Percentiles rank a stretch among this genome's conserved stretches.
These are phyloP conservation scores for Lochmaea capreae DNA, from an alignment of 2,888 invertebrate species.

Conservation along the genomic window DNA sequence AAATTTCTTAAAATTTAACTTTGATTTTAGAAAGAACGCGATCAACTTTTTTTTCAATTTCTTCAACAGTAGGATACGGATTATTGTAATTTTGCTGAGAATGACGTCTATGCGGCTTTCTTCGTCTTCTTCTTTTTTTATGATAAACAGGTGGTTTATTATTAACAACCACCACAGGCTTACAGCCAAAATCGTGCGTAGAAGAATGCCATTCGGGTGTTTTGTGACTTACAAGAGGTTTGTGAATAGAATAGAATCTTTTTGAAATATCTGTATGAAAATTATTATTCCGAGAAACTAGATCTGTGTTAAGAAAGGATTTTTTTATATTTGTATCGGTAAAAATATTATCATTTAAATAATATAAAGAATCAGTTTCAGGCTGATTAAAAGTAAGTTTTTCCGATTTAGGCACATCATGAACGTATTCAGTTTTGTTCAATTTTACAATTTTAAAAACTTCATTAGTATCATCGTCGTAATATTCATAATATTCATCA, in stretches of 20 bases:
- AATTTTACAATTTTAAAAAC: background rate
- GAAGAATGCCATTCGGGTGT: background rate
- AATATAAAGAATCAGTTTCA: conserved; percentile 4
- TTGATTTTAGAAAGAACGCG: conserved; percentile 18
- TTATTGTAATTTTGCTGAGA: background rate
- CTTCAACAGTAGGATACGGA: conserved; percentile 7
- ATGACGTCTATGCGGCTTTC: background rate
- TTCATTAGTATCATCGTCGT: conserved; percentile 21
- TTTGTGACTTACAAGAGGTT: background rate
- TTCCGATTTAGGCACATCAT: conserved; percentile 10
- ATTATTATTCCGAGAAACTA: background rate
- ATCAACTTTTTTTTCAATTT: conserved; percentile 30
- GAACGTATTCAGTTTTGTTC: background rate
- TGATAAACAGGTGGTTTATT: conserved; percentile 13
- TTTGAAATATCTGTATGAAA: background rate
- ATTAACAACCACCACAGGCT: conserved; percentile 26
- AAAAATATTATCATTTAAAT: background rate
- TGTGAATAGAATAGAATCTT: background rate
- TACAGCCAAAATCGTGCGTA: conserved; percentile 10
- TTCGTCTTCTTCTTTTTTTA: conserved; percentile 13
- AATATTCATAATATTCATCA: conserved; percentile 33
- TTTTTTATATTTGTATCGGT: background rate
- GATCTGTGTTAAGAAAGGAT: too few species aligned
- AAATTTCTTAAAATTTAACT: background rate
- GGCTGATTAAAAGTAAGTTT: conserved; percentile 5